These are phyloP conservation scores for Odocoileus hemionus DNA, from an alignment of 2,113 vertebrate genomes.

Conservation along the genomic window DNA sequence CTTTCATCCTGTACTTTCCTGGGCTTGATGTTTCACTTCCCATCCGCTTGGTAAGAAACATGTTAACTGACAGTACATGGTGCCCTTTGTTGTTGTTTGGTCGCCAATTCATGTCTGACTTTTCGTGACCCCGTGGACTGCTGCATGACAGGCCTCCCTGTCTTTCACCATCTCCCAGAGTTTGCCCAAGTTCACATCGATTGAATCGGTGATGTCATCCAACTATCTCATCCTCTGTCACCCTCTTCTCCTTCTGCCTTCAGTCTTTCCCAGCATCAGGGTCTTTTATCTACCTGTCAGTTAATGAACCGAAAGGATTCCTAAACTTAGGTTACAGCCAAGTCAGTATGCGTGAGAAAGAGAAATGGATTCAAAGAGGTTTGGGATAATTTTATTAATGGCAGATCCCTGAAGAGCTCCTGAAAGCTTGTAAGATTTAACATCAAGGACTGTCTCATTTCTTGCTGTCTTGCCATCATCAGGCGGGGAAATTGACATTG, in stretches of 20 bases:
- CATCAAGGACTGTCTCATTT: not conserved
- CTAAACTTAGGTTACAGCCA: not conserved
- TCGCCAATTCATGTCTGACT: not conserved
- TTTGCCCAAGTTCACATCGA: not conserved
- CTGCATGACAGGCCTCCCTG: not conserved
- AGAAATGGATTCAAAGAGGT: not conserved
- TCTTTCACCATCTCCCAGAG: not conserved
- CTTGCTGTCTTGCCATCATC: not conserved
- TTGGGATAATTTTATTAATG: not conserved
- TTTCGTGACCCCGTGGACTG: not conserved
- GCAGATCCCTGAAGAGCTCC: not conserved
- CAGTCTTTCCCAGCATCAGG: not conserved
- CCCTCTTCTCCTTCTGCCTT: not conserved
- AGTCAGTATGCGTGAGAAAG: not conserved
- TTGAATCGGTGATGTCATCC: not conserved
- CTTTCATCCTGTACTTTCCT: not conserved
- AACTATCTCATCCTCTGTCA: not conserved
- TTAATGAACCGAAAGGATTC: not conserved
- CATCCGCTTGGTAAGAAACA: not conserved
- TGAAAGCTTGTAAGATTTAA: not conserved
- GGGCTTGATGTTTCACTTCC: not conserved
- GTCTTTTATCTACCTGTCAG: not conserved
- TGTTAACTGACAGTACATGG: not conserved
- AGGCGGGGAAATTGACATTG: constrained; percentile 3
- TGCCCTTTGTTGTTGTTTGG: not conserved